phyloP scores from a whole-genome alignment of 2,113 vertebrate species.

The Dromas ardeola region DNA sequence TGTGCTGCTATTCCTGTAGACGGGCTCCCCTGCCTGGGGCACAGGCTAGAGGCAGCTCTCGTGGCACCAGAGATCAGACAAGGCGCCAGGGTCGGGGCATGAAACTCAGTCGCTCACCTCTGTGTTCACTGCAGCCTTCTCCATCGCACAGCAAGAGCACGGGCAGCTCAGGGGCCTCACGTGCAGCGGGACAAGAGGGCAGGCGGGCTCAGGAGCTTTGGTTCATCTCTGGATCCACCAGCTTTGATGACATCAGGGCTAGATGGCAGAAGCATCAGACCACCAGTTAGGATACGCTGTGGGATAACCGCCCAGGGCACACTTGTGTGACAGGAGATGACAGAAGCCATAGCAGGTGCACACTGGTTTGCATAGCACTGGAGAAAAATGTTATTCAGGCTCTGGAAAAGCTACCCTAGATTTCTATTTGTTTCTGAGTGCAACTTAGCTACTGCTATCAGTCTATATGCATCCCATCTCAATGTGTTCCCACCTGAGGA shows the following conservation, averaged over 20 bases:
- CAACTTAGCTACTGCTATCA: background rate
- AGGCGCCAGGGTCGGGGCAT: background rate
- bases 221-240: background rate
- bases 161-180: background rate
- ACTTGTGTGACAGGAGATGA: background rate
- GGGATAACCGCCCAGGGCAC: background rate
- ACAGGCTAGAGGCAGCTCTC: background rate
- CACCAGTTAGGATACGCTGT: background rate
- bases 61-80: background rate
- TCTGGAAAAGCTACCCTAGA: background rate
- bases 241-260: background rate
- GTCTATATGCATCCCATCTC: background rate
- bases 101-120: background rate
- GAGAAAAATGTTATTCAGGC: background rate
- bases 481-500: background rate
- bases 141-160: accelerated
- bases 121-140: background rate
- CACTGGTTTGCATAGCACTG: background rate
- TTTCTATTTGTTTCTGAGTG: background rate
- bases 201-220: background rate
- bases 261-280: background rate
- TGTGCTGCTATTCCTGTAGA: background rate
- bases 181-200: background rate
- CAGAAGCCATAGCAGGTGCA: background rate
- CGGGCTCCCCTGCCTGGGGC: background rate